Base-by-base conservation (phyloP, 2,888 invertebrate species). In the Xanthorhoe spadicearia region DNA sequence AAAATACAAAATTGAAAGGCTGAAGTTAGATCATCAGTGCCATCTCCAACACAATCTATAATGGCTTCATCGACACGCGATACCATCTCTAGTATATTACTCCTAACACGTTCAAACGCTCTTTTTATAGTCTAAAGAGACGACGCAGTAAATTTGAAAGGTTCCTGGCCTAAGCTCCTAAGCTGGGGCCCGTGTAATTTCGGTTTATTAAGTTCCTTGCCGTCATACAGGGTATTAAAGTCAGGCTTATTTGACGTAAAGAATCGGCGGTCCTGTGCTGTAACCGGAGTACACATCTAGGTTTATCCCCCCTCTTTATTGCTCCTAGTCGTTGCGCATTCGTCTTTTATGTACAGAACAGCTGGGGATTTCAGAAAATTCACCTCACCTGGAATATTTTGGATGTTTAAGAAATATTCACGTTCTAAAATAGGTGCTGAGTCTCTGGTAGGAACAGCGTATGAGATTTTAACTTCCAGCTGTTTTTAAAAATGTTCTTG, bases 131-230 rank as follows among this genome's bases (percentile, higher is more conserved):
- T 76, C 79, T 71, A 71, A 71, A 46, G 80, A 85, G 84, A 83
- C 81, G 83, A 77, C 73, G 83, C 80, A 80, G 85, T 87, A 84
- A 88, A 88, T 86, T 86, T 83, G 82, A 87, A 85, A 83, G 83
- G 79, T 79, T 74, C 80, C 80, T 71, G 77, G 69, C 76, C 77
- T 84, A 78, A 85, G 84, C 82, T 74, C 73, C 75, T 81, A 77
- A 84, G 83, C 83, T 72, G 69, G 68, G 72, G 72, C 72, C 77
- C 75, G 80, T 72, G 86, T 85, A 83, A 88, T 88, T 85, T 82
- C 82, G 80, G 85, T 88, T 87, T 88, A 89, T 89, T 87, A 88
- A 88, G 82, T 86, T 82, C 69, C 66, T 65, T 71, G 73, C 74
- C 75, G 66, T 76, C 80, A 74, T 77, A 75, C 77, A 78, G 75